These are phyloP conservation scores for Stenopsyche tienmushanensis DNA, from an alignment of 1,140 invertebrate species.

Conservation along the genomic window DNA sequence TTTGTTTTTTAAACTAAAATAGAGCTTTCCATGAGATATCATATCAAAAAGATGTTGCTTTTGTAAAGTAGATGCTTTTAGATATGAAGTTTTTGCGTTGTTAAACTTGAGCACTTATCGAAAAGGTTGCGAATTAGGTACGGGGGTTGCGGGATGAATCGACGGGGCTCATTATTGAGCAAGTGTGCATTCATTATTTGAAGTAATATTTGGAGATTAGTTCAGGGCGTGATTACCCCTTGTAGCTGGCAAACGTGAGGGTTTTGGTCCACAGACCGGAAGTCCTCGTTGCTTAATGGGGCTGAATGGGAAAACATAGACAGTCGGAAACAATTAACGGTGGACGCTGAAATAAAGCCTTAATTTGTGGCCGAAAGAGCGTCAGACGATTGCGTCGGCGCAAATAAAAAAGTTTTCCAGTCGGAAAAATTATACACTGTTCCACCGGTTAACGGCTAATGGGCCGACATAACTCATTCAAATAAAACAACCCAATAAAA, in stretches of 20 bases:
- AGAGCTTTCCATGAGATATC: too few relatives aligned
- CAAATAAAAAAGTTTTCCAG: not conserved
- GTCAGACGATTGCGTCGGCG: not conserved
- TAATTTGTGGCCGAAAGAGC: slow-evolving; percentile 6
- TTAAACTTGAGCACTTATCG: too few relatives aligned
- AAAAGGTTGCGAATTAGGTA: too few relatives aligned
- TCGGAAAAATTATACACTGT: not conserved
- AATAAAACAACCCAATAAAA: not conserved
- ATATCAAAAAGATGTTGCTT: too few relatives aligned
- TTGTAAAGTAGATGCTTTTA: too few relatives aligned
- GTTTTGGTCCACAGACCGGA: slow-evolving; percentile 4
- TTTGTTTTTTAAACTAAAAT: too few relatives aligned
- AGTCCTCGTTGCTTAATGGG: slow-evolving; percentile 8
- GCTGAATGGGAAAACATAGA: slow-evolving; percentile 8
- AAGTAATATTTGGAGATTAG: too few relatives aligned
- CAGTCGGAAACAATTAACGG: slow-evolving; percentile 8
- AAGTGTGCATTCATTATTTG: too few relatives aligned
- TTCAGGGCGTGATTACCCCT: not conserved
- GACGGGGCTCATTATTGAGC: too few relatives aligned
- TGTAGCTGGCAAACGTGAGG: not conserved
- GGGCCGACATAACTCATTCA: not conserved
- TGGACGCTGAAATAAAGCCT: slow-evolving; percentile 8
- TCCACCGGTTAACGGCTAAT: slow-evolving; percentile 7
- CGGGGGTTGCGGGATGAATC: too few relatives aligned
- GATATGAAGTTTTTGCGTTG: too few relatives aligned